phyloP scores from a whole-genome alignment of 2,797 vertebrate genomes.

The Phoebastria nigripes region DNA sequence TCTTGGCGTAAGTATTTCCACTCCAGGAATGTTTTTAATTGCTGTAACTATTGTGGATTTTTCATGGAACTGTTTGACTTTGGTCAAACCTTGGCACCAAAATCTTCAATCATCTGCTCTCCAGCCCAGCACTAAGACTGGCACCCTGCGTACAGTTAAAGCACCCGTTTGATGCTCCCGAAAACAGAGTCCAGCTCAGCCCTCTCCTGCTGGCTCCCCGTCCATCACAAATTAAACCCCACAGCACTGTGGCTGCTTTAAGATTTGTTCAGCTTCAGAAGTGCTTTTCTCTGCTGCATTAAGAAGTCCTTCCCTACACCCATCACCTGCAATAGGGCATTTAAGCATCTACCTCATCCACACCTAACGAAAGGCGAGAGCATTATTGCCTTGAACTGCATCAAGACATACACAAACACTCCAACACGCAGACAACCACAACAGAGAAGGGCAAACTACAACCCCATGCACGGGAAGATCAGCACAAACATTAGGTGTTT shows the following conservation, averaged over 20 bases:
- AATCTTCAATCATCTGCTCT: background rate
- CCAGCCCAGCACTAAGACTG: background rate
- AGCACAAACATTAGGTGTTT: background rate
- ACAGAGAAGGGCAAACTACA: background rate
- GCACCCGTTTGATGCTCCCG: fast-evolving
- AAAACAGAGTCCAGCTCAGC: background rate
- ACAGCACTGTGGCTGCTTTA: background rate
- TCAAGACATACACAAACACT: too few relatives aligned
- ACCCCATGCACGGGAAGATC: fast-evolving
- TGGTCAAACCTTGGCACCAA: background rate
- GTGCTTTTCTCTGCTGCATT: background rate
- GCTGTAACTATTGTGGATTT: background rate
- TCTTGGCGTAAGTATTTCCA: background rate
- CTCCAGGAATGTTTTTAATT: background rate
- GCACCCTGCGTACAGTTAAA: background rate
- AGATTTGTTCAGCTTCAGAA: background rate
- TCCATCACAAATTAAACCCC: background rate
- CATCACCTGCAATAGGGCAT: background rate
- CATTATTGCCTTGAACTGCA: fast-evolving
- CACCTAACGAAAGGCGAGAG: background rate
- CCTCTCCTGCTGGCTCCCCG: fast-evolving
- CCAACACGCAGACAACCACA: fast-evolving
- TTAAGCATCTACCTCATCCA: background rate
- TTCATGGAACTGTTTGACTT: background rate
- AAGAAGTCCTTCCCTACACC: background rate